Percentiles rank a stretch among this genome's conserved stretches.
Evolutionary conservation across 2,113 vertebrate species (phyloP).

Genomic region (Microcebus ravelobensis): DNA sequence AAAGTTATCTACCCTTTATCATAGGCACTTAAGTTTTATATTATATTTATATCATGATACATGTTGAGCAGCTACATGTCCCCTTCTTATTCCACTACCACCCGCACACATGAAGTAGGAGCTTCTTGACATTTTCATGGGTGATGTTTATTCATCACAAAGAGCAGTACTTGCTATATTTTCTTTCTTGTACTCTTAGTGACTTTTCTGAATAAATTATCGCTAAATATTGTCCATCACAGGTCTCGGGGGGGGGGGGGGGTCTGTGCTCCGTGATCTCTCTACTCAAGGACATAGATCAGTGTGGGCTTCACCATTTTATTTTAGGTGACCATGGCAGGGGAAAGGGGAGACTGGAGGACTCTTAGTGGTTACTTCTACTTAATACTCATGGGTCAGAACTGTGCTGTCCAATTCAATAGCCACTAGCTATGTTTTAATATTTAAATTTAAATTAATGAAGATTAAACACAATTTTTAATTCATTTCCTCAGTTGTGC

Average conservation of each 20-base stretch:
- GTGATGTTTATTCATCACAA: neutral
- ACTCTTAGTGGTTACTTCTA: neutral
- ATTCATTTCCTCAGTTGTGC: neutral
- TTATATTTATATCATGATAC: neutral
- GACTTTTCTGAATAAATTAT: neutral
- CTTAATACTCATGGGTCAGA: neutral
- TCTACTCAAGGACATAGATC: neutral
- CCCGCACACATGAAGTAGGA: neutral
- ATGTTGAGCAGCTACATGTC: neutral
- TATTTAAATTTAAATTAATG: neutral
- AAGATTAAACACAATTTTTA: neutral
- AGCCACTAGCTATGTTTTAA: neutral
- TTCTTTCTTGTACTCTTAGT: constrained; percentile 15
- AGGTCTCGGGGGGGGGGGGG: neutral
- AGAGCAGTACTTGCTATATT: neutral
- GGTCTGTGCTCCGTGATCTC: neutral
- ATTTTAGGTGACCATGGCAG: neutral
- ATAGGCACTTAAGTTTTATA: neutral
- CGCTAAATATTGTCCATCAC: neutral
- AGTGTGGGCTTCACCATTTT: neutral
- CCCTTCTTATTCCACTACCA: neutral
- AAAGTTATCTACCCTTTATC: neutral
- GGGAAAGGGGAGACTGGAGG: neutral
- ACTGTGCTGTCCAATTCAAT: neutral
- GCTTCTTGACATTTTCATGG: constrained; percentile 10